A percentile compares a stretch with the other conserved stretches of the same genome.
These are phyloP conservation scores for Syngnathus typhle DNA, from an alignment of 2,113 vertebrate species.

Conservation along the genomic window DNA sequence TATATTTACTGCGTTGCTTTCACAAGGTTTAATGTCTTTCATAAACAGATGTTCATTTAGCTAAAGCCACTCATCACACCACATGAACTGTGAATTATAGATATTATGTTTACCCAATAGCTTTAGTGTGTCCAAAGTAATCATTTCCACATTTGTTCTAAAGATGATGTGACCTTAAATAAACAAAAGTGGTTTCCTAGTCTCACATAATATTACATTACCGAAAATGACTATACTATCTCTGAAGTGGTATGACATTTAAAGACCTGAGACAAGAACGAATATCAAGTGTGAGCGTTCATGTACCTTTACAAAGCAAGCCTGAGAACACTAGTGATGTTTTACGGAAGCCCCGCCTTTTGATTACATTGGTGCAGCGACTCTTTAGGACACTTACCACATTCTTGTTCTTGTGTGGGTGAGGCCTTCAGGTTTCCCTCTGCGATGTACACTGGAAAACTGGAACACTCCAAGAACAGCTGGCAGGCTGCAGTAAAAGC, in stretches of 20 bases:
- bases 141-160: too few relatives aligned
- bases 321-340: not conserved
- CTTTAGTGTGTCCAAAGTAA: not conserved
- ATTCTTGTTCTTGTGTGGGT: conserved; percentile 74
- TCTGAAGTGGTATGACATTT: not conserved
- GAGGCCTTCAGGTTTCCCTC: conserved; percentile 88
- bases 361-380: not conserved
- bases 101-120: not conserved
- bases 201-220: not conserved
- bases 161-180: too few relatives aligned
- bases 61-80: not conserved
- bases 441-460: conserved; percentile 95
- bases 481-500: conserved; percentile 94
- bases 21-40: not conserved
- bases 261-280: not conserved
- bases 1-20: not conserved
- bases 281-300: not conserved
- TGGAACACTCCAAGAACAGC: conserved; percentile 95
- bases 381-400: conserved; percentile 49
- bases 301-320: not conserved
- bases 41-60: not conserved
- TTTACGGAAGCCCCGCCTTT: not conserved
- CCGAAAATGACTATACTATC: not conserved
- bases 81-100: not conserved
- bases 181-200: not conserved